Base-by-base conservation (phyloP, 2,888 invertebrate species). In the Bruchidius siliquastri region DNA sequence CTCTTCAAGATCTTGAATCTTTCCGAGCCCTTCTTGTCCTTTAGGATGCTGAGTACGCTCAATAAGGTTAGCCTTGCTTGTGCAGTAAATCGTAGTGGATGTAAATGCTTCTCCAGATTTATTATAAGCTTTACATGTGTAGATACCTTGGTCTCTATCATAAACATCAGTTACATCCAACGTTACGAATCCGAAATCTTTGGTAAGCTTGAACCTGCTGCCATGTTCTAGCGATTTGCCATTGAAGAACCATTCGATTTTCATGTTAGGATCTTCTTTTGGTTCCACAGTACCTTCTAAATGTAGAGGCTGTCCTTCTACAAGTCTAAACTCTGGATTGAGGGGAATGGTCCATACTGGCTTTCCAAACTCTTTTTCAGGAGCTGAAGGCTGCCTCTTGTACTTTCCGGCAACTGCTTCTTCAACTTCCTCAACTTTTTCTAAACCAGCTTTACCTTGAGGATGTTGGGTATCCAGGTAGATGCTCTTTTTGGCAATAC, bases 161-260 rank as follows among this genome's bases (percentile, higher is more conserved):
- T 97, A 96, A 0, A 95, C 94, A 84, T 97, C 97, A 22, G 92
- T 94, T 72, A 99, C 89, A 85, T 98, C 98, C 80, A 99, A 89
- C 2, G 96, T 96, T 4, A 98, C 98, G 84, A 96, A 98, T 72
- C 99, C 99, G 85, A 98, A 98, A 84, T 99, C 99, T 83, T 93
- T 95, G 0, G 95, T 96, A 84, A 96, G 92, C 85, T 96, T 96
- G 86, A 96, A 97, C 78, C 97, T 90, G 1, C 96, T 93, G 75
- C 94, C 96, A 84, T 96, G 94, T 79, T 94, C 94, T 71, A 97
- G 86, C 49, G 93, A 90, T 87, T 96, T 96, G 71, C 96, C 96
- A 84, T 97, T 97, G 84, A 97, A 95, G 86, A 94, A 96, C 97
- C 97, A 97, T 87, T 97, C 96, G 78, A 97, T 93, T 84, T 93